phyloP scores from a whole-genome alignment of 2,888 invertebrate species.

The Ptychoptera albimana region DNA sequence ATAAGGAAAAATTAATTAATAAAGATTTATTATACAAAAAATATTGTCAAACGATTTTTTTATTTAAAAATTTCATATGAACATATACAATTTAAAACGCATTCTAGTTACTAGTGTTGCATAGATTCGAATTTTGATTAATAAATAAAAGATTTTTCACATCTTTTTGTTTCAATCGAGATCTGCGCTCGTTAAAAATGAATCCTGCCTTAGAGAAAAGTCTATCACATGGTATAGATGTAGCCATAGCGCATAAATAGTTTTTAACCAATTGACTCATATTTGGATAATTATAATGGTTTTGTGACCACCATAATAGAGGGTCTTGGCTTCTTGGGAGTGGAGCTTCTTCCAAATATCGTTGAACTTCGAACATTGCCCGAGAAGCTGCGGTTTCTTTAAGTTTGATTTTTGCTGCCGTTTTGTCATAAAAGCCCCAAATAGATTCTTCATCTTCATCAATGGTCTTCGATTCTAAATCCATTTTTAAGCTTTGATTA shows the following conservation, averaged over 20 bases:
- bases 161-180: background rate
- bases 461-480: background rate
- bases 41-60: too few species aligned
- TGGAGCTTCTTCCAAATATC: constrained; percentile 7
- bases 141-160: constrained; percentile 1
- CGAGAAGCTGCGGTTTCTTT: constrained; percentile 3
- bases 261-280: background rate
- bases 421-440: constrained; percentile 2
- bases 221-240: constrained; percentile 1
- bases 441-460: constrained; percentile 4
- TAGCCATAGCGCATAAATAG: background rate
- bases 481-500: constrained; percentile 1
- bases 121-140: background rate
- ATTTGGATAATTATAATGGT: background rate
- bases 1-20: too few species aligned
- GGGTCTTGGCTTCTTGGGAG: constrained; percentile 6
- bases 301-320: constrained; percentile 6
- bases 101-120: too few species aligned
- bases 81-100: too few species aligned
- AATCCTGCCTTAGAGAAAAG: background rate
- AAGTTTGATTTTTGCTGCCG: constrained; percentile 1
- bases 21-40: too few species aligned
- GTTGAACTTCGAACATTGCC: constrained; percentile 6
- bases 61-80: too few species aligned
- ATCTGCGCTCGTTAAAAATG: background rate